Conservation (phyloP, 2,113 vertebrate species). For the Zosterops lateralis region DNA sequence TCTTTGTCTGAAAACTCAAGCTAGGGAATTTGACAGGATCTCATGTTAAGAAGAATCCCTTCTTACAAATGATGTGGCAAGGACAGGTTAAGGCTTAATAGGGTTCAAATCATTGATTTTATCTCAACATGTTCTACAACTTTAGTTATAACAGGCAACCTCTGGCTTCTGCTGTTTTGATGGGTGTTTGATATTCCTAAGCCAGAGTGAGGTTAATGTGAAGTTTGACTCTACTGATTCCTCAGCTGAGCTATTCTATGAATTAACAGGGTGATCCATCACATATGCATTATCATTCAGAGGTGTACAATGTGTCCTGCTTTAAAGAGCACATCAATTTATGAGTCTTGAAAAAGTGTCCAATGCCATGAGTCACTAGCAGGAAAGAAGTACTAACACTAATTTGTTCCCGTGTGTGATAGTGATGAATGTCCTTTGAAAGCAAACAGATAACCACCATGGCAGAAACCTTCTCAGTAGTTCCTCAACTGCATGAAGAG, state of each 20-base stretch:
- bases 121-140: not conserved
- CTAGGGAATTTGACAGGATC: not conserved
- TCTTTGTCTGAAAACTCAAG: not conserved
- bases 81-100: not conserved
- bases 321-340: slow-evolving; percentile 27
- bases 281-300: not conserved
- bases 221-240: slow-evolving; percentile 34
- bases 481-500: not conserved
- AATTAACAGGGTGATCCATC: slow-evolving; percentile 37
- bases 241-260: not conserved
- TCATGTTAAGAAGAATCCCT: not conserved
- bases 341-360: not conserved
- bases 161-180: slow-evolving; percentile 5
- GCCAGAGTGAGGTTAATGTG: slow-evolving; percentile 30
- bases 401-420: not conserved
- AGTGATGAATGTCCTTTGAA: not conserved
- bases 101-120: slow-evolving; percentile 7
- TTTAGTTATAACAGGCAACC: not conserved
- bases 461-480: not conserved
- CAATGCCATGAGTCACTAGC: not conserved
- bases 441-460: not conserved
- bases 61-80: slow-evolving; percentile 3
- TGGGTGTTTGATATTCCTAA: slow-evolving; percentile 32
- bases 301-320: not conserved
- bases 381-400: not conserved